These are phyloP conservation scores for Camponotus floridanus DNA, from an alignment of 1,140 invertebrate species.

Conservation along the genomic window DNA sequence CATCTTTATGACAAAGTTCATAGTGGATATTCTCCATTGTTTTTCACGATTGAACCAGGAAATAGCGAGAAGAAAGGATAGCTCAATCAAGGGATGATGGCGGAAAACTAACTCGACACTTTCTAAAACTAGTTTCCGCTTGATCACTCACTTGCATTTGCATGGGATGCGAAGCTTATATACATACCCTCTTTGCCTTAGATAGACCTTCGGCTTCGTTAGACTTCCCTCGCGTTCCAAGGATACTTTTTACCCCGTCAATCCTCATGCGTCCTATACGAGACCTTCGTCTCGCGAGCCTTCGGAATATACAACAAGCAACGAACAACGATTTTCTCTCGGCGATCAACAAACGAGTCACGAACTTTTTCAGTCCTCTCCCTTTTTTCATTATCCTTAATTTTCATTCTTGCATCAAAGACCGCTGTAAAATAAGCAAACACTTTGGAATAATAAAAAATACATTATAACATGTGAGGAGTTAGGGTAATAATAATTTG, in stretches of 20 bases:
- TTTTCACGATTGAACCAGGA: no score
- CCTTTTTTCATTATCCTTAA: background rate
- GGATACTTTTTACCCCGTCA: background rate
- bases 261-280: background rate
- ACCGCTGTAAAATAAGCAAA: background rate
- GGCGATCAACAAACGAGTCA: slow-evolving; percentile 15
- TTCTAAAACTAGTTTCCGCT: no score
- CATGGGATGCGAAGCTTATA: background rate
- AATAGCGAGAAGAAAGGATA: no score
- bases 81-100: no score
- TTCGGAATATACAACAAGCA: background rate
- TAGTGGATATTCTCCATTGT: no score
- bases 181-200: background rate
- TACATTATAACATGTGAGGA: background rate
- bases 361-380: slow-evolving; percentile 21
- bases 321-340: slow-evolving; percentile 9
- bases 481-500: background rate
- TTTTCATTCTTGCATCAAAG: background rate
- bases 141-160: background rate
- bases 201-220: background rate
- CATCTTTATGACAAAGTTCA: no score
- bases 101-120: no score
- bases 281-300: background rate
- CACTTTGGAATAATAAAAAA: background rate
- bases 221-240: background rate